Evolutionary conservation across 2,113 vertebrate species (phyloP), one percentile per base, ranked within the genome.

Genomic region (Nibea albiflora): DNA sequence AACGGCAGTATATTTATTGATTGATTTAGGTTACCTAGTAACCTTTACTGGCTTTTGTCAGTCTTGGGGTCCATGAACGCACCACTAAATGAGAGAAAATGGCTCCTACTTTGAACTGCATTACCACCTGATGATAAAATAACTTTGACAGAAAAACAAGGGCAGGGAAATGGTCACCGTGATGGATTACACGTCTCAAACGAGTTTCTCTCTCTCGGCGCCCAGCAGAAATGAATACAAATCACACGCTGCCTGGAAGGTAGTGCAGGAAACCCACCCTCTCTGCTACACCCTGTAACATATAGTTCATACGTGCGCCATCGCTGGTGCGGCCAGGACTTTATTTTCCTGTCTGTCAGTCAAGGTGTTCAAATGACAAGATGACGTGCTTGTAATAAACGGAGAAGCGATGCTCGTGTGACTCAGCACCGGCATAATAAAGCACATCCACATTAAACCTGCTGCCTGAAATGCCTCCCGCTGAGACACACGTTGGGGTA

Each of bases 401-500:
- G 57, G 63, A 78, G 22, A 22, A n/a, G 24, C 11, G 44, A 54
- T 44, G 26, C 78, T 66, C 58, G 56, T n/a, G 56, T 58, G n/a
- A 6, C 28, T 65, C 47, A 16, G 69, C 19, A 52, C 35, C 77
- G 60, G 66, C 60, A 5, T 0, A 20, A 61, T 26, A 24, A n/a
- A 74, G 58, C 71, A 49, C 14, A 26, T 12, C 58, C 20, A 53
- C 72, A 42, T 76, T 79, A 78, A 72, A 76, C 62, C 80, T 81
- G 83, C 71, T 64, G 66, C 73, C 31, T 24, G 20, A 60, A 58
- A 64, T 22, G 71, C 60, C 69, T 75, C 62, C 65, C 47, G 4
- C 73, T 3, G 69, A 63, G 80, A 78, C 73, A 74, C 85, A 76
- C 71, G 88, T 60, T 76, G 78, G 78, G 83, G 83, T 83, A 52